Conservation (phyloP, 2,888 invertebrate genomes). For the Eupithecia insigniata region DNA sequence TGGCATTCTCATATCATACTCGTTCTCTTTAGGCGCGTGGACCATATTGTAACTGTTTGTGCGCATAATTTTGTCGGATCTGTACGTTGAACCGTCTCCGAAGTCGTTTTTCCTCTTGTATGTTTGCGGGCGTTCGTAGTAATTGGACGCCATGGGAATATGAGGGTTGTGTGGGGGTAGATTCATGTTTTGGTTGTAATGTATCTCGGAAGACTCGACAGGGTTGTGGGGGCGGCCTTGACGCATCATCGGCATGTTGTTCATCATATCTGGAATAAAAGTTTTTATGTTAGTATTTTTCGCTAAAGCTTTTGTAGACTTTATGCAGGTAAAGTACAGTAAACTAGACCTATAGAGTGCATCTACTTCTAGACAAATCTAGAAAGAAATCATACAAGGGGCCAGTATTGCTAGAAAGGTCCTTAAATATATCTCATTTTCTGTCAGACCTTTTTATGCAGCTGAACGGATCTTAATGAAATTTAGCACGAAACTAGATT, state of each 20-base stretch:
- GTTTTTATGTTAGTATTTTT: not conserved
- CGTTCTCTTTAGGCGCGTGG: slow-evolving; percentile 53
- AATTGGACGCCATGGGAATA: slow-evolving; percentile 68
- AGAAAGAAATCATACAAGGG: not conserved
- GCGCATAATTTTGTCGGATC: slow-evolving; percentile 77
- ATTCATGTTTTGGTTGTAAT: slow-evolving; percentile 67
- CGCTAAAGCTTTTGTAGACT: not conserved
- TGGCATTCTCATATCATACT: slow-evolving; percentile 63
- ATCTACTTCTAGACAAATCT: not conserved
- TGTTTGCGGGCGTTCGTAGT: slow-evolving; percentile 69
- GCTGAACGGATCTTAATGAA: no score
- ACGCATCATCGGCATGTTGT: slow-evolving; percentile 70
- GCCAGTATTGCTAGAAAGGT: no score
- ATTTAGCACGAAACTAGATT: no score
- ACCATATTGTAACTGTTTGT: slow-evolving; percentile 67
- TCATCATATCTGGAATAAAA: slow-evolving; percentile 68
- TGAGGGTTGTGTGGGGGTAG: slow-evolving; percentile 62
- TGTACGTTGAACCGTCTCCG: slow-evolving; percentile 68
- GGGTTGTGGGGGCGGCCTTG: slow-evolving; percentile 66
- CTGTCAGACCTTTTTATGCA: no score
- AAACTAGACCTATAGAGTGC: no score
- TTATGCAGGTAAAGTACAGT: not conserved
- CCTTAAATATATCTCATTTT: no score
- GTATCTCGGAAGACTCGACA: slow-evolving; percentile 74
- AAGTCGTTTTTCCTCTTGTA: slow-evolving; percentile 78